Conservation (phyloP, 1,140 invertebrate genomes). For the Aphidius ervi region DNA sequence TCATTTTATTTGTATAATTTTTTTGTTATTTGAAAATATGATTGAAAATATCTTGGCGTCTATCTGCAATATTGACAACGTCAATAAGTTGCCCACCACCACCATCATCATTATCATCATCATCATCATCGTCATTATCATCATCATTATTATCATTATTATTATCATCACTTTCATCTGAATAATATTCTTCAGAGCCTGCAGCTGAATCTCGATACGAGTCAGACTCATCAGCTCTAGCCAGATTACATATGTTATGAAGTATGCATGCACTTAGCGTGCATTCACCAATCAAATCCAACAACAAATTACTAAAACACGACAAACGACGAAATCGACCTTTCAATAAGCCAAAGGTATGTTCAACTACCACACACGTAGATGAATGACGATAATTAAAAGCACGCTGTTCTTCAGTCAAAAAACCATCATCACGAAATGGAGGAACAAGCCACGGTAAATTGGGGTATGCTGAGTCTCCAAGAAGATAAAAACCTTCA, state of each 20-base stretch:
- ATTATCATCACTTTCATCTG: too few relatives aligned
- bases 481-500: not conserved
- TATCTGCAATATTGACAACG: too few relatives aligned
- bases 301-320: not conserved
- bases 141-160: too few relatives aligned
- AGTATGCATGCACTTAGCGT: not conserved
- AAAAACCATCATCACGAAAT: conserved; percentile 1
- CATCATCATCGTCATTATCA: too few relatives aligned
- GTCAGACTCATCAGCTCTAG: too few relatives aligned
- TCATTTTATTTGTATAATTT: too few relatives aligned
- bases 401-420: not conserved
- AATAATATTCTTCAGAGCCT: too few relatives aligned
- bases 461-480: not conserved
- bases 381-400: not conserved
- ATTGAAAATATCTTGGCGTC: too few relatives aligned
- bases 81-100: too few relatives aligned
- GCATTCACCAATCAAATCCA: not conserved
- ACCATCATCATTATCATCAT: too few relatives aligned
- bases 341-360: conserved; percentile 1
- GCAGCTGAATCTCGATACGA: too few relatives aligned
- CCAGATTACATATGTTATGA: not conserved
- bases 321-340: not conserved
- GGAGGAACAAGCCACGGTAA: not conserved
- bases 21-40: too few relatives aligned
- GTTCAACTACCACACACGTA: not conserved